Evolutionary conservation across 2,797 vertebrate species (phyloP).

Genomic region (Xiphorhynchus erythropygius): DNA sequence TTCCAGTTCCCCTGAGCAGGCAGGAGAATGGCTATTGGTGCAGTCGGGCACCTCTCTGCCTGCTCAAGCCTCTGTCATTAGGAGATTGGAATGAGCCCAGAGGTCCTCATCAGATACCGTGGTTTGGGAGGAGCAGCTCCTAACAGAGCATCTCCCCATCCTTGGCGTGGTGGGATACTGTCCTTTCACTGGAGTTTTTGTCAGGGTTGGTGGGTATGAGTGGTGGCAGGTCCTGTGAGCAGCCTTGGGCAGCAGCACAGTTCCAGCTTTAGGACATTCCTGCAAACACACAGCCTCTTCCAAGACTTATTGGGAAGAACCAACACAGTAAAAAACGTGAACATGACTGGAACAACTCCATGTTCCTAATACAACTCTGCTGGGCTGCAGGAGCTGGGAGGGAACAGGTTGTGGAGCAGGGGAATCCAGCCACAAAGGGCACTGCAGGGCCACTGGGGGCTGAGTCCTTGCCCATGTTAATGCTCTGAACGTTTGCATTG

Average conservation of each 20-base stretch:
- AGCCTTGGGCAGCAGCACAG: background rate
- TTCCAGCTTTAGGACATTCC: background rate
- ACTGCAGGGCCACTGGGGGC: background rate
- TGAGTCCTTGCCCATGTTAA: fast-evolving
- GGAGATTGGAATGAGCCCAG: background rate
- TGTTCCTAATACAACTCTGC: background rate
- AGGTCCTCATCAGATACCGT: background rate
- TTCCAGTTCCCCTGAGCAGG: background rate
- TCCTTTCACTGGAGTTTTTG: background rate
- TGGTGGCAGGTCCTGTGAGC: background rate
- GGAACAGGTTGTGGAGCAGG: background rate
- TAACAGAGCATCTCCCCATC: background rate
- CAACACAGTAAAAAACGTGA: background rate
- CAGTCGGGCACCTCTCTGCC: too few species aligned
- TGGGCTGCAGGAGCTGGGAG: background rate
- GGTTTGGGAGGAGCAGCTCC: background rate
- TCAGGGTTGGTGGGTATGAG: background rate
- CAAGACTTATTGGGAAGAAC: background rate
- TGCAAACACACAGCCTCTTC: background rate
- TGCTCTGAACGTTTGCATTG: background rate
- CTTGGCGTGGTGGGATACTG: fast-evolving
- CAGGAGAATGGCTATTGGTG: fast-evolving
- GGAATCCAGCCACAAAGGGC: too few species aligned
- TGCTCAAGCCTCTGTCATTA: fast-evolving
- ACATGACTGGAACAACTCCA: background rate